phyloP scores from a whole-genome alignment of 2,113 vertebrate genomes.

The Rhinoptilus africanus region DNA sequence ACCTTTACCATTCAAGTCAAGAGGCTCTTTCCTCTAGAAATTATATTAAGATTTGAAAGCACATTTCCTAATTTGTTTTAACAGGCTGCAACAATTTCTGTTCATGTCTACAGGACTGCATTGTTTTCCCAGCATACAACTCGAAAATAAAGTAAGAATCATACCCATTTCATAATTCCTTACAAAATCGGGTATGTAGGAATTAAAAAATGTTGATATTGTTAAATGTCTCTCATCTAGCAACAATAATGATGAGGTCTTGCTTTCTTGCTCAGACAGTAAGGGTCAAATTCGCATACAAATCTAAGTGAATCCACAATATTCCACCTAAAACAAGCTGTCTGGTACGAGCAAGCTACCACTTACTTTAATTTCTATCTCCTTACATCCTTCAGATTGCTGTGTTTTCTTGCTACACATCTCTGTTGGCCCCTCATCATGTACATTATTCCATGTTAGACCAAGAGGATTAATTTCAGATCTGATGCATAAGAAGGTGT shows the following conservation, averaged over 20 bases:
- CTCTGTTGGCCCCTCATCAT: background rate
- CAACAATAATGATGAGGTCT: background rate
- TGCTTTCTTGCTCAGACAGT: background rate
- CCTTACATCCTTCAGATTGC: background rate
- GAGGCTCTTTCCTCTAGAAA: slow-evolving; percentile 35
- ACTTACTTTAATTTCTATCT: background rate
- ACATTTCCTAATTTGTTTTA: slow-evolving; percentile 23
- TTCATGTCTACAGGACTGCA: background rate
- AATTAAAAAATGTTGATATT: background rate
- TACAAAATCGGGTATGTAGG: background rate
- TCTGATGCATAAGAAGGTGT: background rate
- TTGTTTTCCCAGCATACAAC: background rate
- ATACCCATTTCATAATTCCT: background rate
- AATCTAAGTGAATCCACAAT: background rate
- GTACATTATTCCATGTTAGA: background rate
- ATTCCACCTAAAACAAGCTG: background rate
- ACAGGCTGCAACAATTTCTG: slow-evolving; percentile 13
- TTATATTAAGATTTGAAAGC: slow-evolving; percentile 46
- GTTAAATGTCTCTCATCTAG: background rate
- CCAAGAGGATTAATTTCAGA: slow-evolving; percentile 17
- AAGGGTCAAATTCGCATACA: background rate
- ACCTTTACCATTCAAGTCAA: slow-evolving; percentile 54
- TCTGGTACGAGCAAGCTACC: background rate
- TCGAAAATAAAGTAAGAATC: background rate
- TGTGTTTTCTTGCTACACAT: background rate